Evolutionary conservation across 1,140 invertebrate species (phyloP).

Genomic region (Helicoverpa armigera): DNA sequence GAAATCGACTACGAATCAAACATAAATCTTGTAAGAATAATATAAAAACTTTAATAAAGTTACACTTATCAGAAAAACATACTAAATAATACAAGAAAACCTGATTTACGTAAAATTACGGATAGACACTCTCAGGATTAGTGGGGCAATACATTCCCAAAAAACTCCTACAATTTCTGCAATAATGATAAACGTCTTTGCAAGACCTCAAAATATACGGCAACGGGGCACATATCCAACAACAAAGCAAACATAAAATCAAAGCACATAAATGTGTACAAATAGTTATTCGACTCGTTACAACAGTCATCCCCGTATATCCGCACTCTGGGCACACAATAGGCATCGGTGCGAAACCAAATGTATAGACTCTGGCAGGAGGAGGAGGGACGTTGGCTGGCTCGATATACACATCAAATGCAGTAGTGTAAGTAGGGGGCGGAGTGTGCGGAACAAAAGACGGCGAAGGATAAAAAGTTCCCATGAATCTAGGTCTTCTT

Average conservation of each 20-base stretch:
- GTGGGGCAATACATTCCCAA: constrained; percentile 80
- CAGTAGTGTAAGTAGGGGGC: constrained; percentile 78
- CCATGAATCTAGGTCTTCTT: constrained; percentile 75
- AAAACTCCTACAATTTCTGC: constrained; percentile 76
- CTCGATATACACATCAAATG: constrained; percentile 81
- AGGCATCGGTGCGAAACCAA: constrained; percentile 74
- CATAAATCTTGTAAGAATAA: constrained; percentile 17
- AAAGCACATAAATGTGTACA: constrained; percentile 80
- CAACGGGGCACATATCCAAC: constrained; percentile 80
- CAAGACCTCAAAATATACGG: constrained; percentile 79
- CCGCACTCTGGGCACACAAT: constrained; percentile 79
- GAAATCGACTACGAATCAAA: constrained; percentile 17
- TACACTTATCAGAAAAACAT: constrained; percentile 2
- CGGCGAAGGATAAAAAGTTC: constrained; percentile 80
- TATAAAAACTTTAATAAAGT: background rate
- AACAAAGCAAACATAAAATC: constrained; percentile 75
- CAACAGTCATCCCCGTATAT: constrained; percentile 71
- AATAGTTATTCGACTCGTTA: constrained; percentile 72
- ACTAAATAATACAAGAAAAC: background rate
- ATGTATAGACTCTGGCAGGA: constrained; percentile 67
- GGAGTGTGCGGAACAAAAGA: constrained; percentile 79
- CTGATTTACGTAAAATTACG: background rate
- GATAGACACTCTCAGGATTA: constrained; percentile 65
- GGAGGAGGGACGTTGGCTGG: constrained; percentile 63
- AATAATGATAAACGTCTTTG: constrained; percentile 83